Evolutionary conservation across 2,888 invertebrate genomes (phyloP).

Genomic region (Gerris lacustris): DNA sequence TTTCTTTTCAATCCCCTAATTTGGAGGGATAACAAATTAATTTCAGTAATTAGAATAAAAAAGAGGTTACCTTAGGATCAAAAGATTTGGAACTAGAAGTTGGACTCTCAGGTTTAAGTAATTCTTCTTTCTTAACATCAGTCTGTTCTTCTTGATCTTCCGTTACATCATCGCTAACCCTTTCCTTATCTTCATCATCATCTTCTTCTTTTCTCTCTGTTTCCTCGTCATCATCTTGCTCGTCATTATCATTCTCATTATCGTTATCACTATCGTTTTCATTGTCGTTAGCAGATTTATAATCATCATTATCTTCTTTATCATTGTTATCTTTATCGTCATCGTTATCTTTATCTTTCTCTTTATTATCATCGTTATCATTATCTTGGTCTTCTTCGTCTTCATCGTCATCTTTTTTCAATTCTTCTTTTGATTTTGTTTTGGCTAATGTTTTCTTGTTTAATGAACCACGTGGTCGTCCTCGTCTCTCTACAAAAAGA

Average conservation of each 20-base stretch:
- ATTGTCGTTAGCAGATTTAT: constrained; percentile 4
- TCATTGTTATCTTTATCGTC: neutral
- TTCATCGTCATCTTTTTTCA: constrained; percentile 18
- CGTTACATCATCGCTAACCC: constrained; percentile 24
- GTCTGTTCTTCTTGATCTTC: constrained; percentile 11
- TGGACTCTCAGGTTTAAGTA: constrained; percentile 19
- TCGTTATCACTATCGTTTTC: constrained; percentile 9
- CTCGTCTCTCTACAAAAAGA: constrained; percentile 20
- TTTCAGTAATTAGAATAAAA: neutral
- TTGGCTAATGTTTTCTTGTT: constrained; percentile 20
- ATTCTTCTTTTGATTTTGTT: constrained; percentile 11
- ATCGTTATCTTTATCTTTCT: constrained; percentile 18
- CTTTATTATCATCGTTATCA: constrained; percentile 8
- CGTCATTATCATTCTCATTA: constrained; percentile 6
- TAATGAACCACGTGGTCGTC: constrained; percentile 25
- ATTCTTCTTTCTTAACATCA: neutral
- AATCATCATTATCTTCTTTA: constrained; percentile 5
- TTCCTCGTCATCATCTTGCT: neutral
- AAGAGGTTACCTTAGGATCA: constrained; percentile 18
- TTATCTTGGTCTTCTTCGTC: neutral
- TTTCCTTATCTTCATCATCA: constrained; percentile 24
- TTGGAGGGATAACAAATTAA: too few relatives aligned
- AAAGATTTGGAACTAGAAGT: constrained; percentile 20
- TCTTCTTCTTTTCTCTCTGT: constrained; percentile 28
- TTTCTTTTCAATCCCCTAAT: too few relatives aligned